These are phyloP conservation scores for Dufourea novaeangliae DNA, from an alignment of 1,140 invertebrate genomes.

Conservation along the genomic window DNA sequence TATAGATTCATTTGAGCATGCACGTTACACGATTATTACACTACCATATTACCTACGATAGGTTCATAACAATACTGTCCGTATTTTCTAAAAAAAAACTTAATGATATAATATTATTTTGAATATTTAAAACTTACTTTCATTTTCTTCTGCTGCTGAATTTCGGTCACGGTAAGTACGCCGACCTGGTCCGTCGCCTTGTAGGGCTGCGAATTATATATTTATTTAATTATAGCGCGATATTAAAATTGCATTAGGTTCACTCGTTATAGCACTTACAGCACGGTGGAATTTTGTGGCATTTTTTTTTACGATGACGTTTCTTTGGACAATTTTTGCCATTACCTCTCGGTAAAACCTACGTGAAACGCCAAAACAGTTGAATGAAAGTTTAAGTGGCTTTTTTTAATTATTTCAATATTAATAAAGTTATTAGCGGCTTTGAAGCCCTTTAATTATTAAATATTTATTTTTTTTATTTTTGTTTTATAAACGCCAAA, in stretches of 20 bases:
- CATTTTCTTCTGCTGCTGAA: constrained; percentile 40
- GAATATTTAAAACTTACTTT: constrained; percentile 49
- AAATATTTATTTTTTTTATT: no score
- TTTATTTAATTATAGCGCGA: background rate
- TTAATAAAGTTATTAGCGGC: no score
- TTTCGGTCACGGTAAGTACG: constrained; percentile 48
- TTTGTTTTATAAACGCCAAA: no score
- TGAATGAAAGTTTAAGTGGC: background rate
- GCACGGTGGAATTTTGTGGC: constrained; percentile 76
- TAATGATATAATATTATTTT: background rate
- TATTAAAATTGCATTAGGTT: constrained; percentile 11
- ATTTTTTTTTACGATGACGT: constrained; percentile 81
- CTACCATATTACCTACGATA: no score
- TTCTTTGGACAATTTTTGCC: constrained; percentile 87
- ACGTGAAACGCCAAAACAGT: constrained; percentile 5
- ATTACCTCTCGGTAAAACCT: constrained; percentile 25
- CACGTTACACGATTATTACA: background rate
- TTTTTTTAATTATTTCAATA: background rate
- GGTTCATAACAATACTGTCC: no score
- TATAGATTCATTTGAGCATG: background rate
- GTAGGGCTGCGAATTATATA: constrained; percentile 56
- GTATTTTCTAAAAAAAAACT: background rate
- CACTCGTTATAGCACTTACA: constrained; percentile 68
- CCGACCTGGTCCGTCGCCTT: constrained; percentile 57
- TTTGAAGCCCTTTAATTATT: no score